A percentile compares a stretch with the other conserved stretches of the same genome.
These are phyloP conservation scores for Lithosia quadra DNA, from an alignment of 2,888 invertebrate genomes.

Conservation along the genomic window DNA sequence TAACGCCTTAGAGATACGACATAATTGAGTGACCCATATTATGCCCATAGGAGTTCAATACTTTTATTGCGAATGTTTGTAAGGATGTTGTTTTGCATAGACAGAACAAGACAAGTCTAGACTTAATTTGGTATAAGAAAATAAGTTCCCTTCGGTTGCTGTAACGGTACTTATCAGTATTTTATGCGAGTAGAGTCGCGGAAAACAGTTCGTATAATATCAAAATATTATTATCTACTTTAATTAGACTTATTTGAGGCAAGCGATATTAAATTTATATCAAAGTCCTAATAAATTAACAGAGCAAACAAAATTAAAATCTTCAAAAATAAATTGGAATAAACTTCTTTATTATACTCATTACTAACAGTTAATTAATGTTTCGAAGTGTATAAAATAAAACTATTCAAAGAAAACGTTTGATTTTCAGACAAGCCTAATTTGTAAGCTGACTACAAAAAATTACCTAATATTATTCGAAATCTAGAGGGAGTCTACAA, in stretches of 20 bases:
- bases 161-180: no score
- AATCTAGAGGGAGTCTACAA: constrained; percentile 36
- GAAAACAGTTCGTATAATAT: no score
- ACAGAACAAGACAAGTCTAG: no score
- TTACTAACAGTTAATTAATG: constrained; percentile 9
- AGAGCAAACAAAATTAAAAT: background rate
- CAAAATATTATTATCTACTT: no score
- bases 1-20: no score
- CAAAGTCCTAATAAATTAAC: background rate
- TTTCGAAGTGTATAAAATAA: background rate
- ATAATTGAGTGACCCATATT: no score
- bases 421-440: constrained; percentile 23
- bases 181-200: no score
- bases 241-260: background rate
- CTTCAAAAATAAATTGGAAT: background rate
- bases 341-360: background rate
- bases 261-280: background rate
- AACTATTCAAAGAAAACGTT: constrained; percentile 15
- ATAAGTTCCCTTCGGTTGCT: no score
- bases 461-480: constrained; percentile 19
- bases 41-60: no score
- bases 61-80: no score
- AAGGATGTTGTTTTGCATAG: no score
- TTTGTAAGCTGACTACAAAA: constrained; percentile 32
- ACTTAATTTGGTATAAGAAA: no score